These are phyloP conservation scores for Cryptotis parvus DNA, from an alignment of 2,113 vertebrate species.

Conservation along the genomic window DNA sequence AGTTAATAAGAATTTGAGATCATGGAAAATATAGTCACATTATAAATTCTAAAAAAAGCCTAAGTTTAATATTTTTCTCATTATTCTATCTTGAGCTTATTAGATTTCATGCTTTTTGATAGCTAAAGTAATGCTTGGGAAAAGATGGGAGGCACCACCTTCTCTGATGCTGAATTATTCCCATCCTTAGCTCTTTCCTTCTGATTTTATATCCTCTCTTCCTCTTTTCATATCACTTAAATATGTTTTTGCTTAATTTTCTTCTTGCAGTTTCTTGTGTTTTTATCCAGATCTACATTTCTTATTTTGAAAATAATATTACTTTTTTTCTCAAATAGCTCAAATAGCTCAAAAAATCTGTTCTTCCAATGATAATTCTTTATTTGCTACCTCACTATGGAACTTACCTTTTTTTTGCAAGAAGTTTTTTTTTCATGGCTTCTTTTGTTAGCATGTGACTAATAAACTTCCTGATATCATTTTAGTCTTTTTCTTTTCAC, in stretches of 20 bases:
- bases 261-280: not conserved
- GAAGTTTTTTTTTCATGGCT: not conserved
- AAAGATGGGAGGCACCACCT: too few relatives aligned
- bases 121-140: too few relatives aligned
- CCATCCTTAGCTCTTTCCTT: conserved; percentile 12
- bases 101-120: not conserved
- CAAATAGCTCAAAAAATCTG: not conserved
- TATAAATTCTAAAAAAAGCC: not conserved
- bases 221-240: not conserved
- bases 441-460: not conserved
- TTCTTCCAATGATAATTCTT: not conserved
- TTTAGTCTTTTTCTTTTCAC: conserved; percentile 6
- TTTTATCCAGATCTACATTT: not conserved
- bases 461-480: not conserved
- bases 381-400: not conserved
- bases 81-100: not conserved
- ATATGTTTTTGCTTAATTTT: conserved; percentile 12
- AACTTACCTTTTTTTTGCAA: not conserved
- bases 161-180: not conserved
- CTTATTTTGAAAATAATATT: not conserved
- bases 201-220: not conserved
- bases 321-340: not conserved
- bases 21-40: not conserved
- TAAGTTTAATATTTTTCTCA: conserved; percentile 17
- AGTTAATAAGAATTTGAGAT: conserved; percentile 22